Percentiles rank a stretch among this genome's conserved stretches.
Conservation (phyloP, 2,113 vertebrate species). For the Cichladusa arquata region DNA sequence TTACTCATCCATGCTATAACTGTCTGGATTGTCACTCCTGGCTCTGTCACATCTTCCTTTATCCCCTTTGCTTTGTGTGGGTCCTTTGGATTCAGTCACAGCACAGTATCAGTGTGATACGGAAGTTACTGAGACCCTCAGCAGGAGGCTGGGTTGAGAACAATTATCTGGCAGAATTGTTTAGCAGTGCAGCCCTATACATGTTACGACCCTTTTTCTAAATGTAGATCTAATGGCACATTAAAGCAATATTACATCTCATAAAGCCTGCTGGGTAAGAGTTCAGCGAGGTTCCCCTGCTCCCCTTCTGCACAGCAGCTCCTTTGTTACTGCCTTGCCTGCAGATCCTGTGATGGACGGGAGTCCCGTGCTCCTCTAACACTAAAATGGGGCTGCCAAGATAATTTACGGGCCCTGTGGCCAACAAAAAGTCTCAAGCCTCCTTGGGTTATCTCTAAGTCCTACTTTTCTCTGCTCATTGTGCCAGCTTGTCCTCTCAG, state of each 20-base stretch:
- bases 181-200: neutral
- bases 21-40: neutral
- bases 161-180: slow-evolving; percentile 10
- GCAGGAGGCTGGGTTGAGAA: slow-evolving; percentile 24
- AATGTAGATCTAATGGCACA: slow-evolving; percentile 21
- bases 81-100: neutral
- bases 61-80: neutral
- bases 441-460: neutral
- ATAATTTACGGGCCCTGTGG: neutral
- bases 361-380: neutral
- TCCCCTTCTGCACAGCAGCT: slow-evolving; percentile 27
- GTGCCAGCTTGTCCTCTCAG: neutral
- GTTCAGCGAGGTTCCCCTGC: neutral
- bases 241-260: slow-evolving; percentile 19
- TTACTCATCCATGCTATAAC: neutral
- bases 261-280: slow-evolving; percentile 29
- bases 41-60: neutral
- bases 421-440: neutral
- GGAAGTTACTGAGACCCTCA: slow-evolving; percentile 4
- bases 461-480: neutral
- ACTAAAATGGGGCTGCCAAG: neutral
- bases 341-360: neutral
- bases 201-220: neutral
- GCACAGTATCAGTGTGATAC: neutral
- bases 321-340: slow-evolving; percentile 33